Percentiles rank a stretch among this genome's conserved stretches.
Conservation (phyloP, 2,797 vertebrate species). For the Orestias chungarensis region DNA sequence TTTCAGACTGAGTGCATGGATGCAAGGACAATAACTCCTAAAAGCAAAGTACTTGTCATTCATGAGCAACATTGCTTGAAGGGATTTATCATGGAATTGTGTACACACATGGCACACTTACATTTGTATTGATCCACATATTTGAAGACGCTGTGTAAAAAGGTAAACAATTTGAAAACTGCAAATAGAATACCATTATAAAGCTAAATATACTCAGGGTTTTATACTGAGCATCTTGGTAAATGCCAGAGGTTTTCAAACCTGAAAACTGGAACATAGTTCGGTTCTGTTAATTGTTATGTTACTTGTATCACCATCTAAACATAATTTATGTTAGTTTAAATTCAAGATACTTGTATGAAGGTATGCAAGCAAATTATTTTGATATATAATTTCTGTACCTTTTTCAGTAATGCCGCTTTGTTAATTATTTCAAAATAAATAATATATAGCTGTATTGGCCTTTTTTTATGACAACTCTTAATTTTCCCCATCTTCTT, state of each 20-base stretch:
- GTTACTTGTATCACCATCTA: not conserved
- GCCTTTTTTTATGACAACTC: slow-evolving; percentile 23
- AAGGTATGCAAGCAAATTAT: slow-evolving; percentile 2
- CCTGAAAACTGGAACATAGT: not conserved
- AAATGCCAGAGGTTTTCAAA: not conserved
- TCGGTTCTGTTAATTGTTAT: not conserved
- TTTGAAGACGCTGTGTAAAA: not conserved
- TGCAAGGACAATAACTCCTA: not conserved
- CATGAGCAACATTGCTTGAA: not conserved
- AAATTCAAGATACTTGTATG: not conserved
- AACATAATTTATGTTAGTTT: not conserved
- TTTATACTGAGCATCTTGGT: not conserved
- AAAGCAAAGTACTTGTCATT: not conserved
- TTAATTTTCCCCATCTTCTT: not conserved
- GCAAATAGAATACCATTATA: no score
- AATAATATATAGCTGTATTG: slow-evolving; percentile 52
- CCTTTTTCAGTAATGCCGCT: slow-evolving; percentile 24
- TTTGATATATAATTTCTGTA: slow-evolving; percentile 27
- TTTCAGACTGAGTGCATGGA: not conserved
- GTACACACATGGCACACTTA: not conserved
- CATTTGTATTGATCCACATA: not conserved
- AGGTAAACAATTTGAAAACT: not conserved
- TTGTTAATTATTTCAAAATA: slow-evolving; percentile 50
- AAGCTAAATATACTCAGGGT: not conserved
- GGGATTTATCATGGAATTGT: not conserved